Percentiles rank a stretch among this genome's conserved stretches.
Conservation (phyloP, 1,140 invertebrate species). For the Ectropis grisescens region DNA sequence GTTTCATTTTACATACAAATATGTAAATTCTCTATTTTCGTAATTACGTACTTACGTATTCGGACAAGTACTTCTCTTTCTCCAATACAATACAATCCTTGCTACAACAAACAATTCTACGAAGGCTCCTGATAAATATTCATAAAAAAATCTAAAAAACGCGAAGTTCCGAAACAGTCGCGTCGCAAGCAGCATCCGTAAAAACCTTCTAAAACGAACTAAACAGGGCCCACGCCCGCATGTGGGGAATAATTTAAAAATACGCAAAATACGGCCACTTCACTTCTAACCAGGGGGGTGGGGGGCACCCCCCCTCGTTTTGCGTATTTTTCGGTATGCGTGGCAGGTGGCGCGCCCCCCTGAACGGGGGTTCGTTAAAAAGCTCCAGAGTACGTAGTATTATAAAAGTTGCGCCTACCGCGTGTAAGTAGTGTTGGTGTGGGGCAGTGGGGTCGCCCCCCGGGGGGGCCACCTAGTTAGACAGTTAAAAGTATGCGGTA, state of each 20-base stretch:
- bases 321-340: slow-evolving; percentile 56
- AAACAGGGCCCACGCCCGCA: slow-evolving; percentile 11
- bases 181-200: slow-evolving; percentile 7
- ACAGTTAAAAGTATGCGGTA: slow-evolving; percentile 69
- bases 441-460: slow-evolving; percentile 16
- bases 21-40: no score
- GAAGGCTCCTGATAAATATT: no score
- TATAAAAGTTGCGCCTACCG: slow-evolving; percentile 68
- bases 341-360: slow-evolving; percentile 28
- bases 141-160: no score
- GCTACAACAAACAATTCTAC: no score
- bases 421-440: slow-evolving; percentile 58
- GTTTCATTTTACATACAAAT: no score
- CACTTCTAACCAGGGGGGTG: slow-evolving; percentile 6
- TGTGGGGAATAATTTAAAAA: slow-evolving; percentile 37
- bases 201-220: slow-evolving; percentile 12
- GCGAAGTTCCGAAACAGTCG: no score
- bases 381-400: slow-evolving; percentile 62
- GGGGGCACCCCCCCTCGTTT: slow-evolving; percentile 16
- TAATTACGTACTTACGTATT: no score
- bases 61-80: no score
- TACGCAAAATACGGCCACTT: slow-evolving; percentile 7
- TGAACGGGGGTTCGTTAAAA: slow-evolving; percentile 55
- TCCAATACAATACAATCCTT: no score
- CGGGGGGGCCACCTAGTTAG: slow-evolving; percentile 19